A percentile compares a stretch with the other conserved stretches of the same genome.
Evolutionary conservation across 2,113 vertebrate species (phyloP).

Genomic region (Seriola rivoliana): DNA sequence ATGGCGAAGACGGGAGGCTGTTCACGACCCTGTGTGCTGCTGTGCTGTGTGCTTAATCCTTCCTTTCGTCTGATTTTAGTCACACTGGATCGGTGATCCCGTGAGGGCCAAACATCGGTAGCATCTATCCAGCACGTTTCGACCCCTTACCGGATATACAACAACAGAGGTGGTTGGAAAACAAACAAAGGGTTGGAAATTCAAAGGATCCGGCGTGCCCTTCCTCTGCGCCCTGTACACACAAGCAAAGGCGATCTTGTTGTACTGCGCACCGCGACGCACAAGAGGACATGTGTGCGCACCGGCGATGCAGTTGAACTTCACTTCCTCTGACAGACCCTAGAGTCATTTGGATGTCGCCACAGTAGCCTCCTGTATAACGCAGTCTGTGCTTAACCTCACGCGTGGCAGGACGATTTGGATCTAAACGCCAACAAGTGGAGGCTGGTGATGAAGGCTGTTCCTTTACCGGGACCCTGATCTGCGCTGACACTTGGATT

Average conservation of each 20-base stretch:
- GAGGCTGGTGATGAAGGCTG: not conserved
- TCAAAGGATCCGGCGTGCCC: slow-evolving; percentile 22
- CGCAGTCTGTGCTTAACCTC: not conserved
- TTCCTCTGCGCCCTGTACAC: slow-evolving; percentile 39
- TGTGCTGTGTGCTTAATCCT: slow-evolving; percentile 46
- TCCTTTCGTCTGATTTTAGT: slow-evolving; percentile 39
- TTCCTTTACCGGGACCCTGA: not conserved
- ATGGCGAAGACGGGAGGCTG: slow-evolving; percentile 39
- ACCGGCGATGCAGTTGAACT: slow-evolving; percentile 49
- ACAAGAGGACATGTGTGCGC: slow-evolving; percentile 46
- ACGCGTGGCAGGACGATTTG: slow-evolving; percentile 22
- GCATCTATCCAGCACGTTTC: slow-evolving; percentile 28
- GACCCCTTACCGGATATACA: slow-evolving; percentile 6
- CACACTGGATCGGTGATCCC: slow-evolving; percentile 55
- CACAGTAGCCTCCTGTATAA: not conserved
- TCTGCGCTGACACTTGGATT: slow-evolving; percentile 13
- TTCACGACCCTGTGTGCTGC: slow-evolving; percentile 35
- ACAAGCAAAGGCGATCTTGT: slow-evolving; percentile 23
- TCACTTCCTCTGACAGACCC: slow-evolving; percentile 38
- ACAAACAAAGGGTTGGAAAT: not conserved
- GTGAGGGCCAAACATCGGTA: slow-evolving; percentile 12
- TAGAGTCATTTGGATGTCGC: slow-evolving; percentile 26
- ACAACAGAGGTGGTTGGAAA: no score
- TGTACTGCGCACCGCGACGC: slow-evolving; percentile 48
- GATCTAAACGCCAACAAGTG: slow-evolving; percentile 49